Evolutionary conservation across 2,113 vertebrate genomes (phyloP).

Genomic region (Thomomys bottae): DNA sequence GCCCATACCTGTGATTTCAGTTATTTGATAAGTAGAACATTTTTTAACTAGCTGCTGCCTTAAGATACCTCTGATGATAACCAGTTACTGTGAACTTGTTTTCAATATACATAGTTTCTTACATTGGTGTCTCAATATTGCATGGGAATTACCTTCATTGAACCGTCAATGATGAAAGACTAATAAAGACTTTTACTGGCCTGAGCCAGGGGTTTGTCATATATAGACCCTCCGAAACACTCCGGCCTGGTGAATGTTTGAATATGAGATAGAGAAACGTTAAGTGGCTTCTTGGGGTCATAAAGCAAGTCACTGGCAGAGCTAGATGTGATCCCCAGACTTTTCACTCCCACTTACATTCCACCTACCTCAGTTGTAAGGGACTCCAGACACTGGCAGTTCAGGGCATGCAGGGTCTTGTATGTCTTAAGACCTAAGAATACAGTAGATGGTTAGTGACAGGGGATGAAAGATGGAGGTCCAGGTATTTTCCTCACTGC

Average conservation of each 20-base stretch:
- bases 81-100: not conserved
- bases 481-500: not conserved
- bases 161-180: not conserved
- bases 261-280: not conserved
- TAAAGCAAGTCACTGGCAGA: not conserved
- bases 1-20: too few relatives aligned
- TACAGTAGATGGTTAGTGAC: not conserved
- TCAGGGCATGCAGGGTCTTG: not conserved
- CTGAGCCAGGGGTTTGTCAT: not conserved
- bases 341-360: not conserved
- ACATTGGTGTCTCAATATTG: not conserved
- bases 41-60: not conserved
- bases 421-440: too few relatives aligned
- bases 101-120: slow-evolving; percentile 7
- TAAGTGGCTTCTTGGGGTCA: not conserved
- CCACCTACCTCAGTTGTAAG: not conserved
- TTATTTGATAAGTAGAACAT: too few relatives aligned
- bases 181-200: not conserved
- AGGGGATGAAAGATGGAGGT: not conserved
- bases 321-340: not conserved
- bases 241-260: not conserved
- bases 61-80: not conserved
- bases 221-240: not conserved
- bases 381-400: not conserved
- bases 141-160: not conserved